Percentiles rank a stretch among this genome's conserved stretches.
phyloP scores from a whole-genome alignment of 2,888 invertebrate species.

The Clanis bilineata region DNA sequence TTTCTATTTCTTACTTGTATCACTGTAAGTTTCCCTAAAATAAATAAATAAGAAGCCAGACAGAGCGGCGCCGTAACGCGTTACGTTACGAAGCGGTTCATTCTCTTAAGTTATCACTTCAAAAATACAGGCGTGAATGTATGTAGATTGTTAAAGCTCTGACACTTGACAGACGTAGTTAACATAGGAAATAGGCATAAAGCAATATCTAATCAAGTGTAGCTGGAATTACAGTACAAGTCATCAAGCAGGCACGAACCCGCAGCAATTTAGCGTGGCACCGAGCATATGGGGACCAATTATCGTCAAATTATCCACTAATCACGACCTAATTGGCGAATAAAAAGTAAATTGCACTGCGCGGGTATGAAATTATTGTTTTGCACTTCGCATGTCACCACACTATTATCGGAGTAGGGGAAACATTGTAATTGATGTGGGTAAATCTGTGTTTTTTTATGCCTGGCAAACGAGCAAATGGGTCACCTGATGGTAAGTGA shows the following conservation, averaged over 20 bases:
- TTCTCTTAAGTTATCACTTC: too few relatives aligned
- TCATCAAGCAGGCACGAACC: neutral
- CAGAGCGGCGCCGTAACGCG: too few relatives aligned
- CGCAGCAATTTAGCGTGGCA: neutral
- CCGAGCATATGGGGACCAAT: neutral
- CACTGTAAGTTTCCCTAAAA: too few relatives aligned
- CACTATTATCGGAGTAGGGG: neutral
- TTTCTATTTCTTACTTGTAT: too few relatives aligned
- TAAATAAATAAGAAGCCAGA: too few relatives aligned
- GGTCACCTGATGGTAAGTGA: too few relatives aligned
- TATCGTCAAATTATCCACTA: conserved; percentile 27
- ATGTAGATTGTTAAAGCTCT: too few relatives aligned
- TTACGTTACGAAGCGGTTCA: too few relatives aligned
- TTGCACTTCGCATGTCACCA: conserved; percentile 23
- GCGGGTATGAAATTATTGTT: conserved; percentile 44
- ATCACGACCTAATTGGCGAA: conserved; percentile 46
- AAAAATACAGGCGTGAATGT: too few relatives aligned
- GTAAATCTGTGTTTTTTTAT: too few relatives aligned
- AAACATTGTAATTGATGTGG: neutral
- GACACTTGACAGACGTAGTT: too few relatives aligned
- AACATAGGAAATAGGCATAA: neutral
- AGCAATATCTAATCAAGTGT: neutral
- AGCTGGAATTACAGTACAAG: neutral
- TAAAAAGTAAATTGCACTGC: conserved; percentile 43
- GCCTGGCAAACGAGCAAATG: too few relatives aligned